These are phyloP conservation scores for Lypha dubia DNA, from an alignment of 2,888 invertebrate genomes.

Conservation along the genomic window DNA sequence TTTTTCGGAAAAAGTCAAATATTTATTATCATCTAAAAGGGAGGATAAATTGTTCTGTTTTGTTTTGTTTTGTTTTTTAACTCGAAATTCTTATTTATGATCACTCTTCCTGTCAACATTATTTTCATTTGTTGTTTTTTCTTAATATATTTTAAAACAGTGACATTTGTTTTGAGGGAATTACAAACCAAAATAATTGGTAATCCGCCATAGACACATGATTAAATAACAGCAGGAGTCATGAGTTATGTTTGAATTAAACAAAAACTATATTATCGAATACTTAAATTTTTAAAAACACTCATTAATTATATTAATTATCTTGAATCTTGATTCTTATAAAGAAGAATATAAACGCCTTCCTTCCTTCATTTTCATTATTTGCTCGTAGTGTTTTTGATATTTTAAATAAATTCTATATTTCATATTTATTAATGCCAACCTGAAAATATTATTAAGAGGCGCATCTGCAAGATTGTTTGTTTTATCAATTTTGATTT, in stretches of 20 bases:
- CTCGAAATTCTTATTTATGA: slow-evolving; percentile 66
- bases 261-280: neutral
- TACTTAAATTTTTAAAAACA: slow-evolving; percentile 29
- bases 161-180: slow-evolving; percentile 65
- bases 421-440: slow-evolving; percentile 36
- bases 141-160: slow-evolving; percentile 41
- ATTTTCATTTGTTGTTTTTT: slow-evolving; percentile 21
- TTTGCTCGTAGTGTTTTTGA: slow-evolving; percentile 12
- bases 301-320: slow-evolving; percentile 46
- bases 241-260: neutral
- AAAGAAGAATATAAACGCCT: slow-evolving; percentile 39
- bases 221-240: slow-evolving; percentile 65
- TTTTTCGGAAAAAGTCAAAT: slow-evolving; percentile 56
- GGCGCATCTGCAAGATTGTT: slow-evolving; percentile 24
- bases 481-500: slow-evolving; percentile 60
- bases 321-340: slow-evolving; percentile 18
- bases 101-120: slow-evolving; percentile 66
- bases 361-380: too few species aligned
- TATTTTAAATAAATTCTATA: slow-evolving; percentile 23
- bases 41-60: too few species aligned
- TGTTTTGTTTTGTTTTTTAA: slow-evolving; percentile 34
- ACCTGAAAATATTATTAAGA: slow-evolving; percentile 1
- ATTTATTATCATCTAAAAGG: slow-evolving; percentile 46
- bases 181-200: slow-evolving; percentile 68
- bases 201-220: slow-evolving; percentile 67